Evolutionary conservation across 1,140 invertebrate species (phyloP), one percentile per base, ranked within the genome.

Genomic region (Drosophila equinoxialis): DNA sequence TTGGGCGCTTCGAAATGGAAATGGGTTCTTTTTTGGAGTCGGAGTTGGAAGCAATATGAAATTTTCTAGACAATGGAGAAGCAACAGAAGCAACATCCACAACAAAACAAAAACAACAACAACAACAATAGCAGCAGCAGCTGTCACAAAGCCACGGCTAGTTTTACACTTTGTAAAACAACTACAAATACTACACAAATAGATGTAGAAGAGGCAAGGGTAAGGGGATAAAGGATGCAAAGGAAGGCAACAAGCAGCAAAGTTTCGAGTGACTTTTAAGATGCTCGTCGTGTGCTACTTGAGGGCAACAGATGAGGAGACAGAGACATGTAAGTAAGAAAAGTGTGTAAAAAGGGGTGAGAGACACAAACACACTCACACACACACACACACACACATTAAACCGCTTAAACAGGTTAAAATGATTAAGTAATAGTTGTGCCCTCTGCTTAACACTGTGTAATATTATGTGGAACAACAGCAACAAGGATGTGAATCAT

Each of bases 351-450:
- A 42, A 26, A 45, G 42, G 60, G 17, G 42, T 30, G 59, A 23
- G 3, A 62, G 58, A 63, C 35, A 42, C 64, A 8, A 0, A 20
- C 8, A 61, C 64, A 41, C 17, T 26, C 41, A 42, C 64, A 8
- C 71, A 42, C 64, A 8, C 0, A 26, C 6, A 61, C 64, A 41
- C 17, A 37, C 41, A 58, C 74, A 79, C 71, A 79, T 86, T 86
- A 87, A 82, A 80, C 81, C 80, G 81, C 80, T 75, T 82, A 87
- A 87, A 87, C 83, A 87, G 82, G 83, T 82, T 86, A 85, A 70
- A 78, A 82, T 86, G 82, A 86, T 86, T 86, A 86, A 87, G 82
- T 85, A 86, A 84, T 85, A 86, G 83, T 82, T 87, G 72, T 77
- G 79, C 78, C 70, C 74, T 48, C 61, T 75, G 81, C 77, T 77